phyloP scores from a whole-genome alignment of 2,113 vertebrate genomes.

The Sceloporus tristichus region DNA sequence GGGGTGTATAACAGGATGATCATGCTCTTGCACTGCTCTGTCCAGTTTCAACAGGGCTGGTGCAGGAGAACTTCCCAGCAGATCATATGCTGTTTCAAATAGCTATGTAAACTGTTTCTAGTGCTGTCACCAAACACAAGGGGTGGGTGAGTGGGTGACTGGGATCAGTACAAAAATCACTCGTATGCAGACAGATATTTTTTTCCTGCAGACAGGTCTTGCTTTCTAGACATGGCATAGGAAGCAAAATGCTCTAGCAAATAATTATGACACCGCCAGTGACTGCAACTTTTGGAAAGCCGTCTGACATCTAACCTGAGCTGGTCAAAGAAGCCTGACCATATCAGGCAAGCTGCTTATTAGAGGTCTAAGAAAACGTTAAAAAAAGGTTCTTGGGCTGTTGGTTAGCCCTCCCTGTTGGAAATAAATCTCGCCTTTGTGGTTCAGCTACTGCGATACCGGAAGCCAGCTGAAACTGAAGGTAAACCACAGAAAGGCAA shows the following conservation, averaged over 20 bases:
- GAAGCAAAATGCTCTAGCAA: slow-evolving; percentile 25
- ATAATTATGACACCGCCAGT: neutral
- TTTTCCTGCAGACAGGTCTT: slow-evolving; percentile 22
- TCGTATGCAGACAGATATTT: slow-evolving; percentile 6
- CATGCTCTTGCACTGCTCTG: neutral
- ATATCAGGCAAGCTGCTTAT: slow-evolving; percentile 42
- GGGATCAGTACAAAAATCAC: slow-evolving; percentile 27
- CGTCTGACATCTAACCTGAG: neutral
- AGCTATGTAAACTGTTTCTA: slow-evolving; percentile 57
- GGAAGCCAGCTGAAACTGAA: neutral
- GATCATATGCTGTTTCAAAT: slow-evolving; percentile 9
- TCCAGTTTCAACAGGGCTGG: neutral
- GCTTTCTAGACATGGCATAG: slow-evolving; percentile 47
- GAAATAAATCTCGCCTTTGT: neutral
- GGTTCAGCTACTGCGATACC: neutral
- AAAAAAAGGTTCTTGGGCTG: neutral
- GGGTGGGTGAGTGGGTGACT: slow-evolving; percentile 22
- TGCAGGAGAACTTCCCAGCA: neutral
- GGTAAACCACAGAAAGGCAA: slow-evolving; percentile 1
- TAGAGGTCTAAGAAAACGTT: slow-evolving; percentile 53
- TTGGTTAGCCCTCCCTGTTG: neutral
- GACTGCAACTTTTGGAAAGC: slow-evolving; percentile 15
- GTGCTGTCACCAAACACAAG: slow-evolving; percentile 47
- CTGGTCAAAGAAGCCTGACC: slow-evolving; percentile 28
- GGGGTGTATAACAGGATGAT: neutral